Percentiles rank a stretch among this genome's conserved stretches.
These are phyloP conservation scores for Spodoptera littoralis DNA, from an alignment of 2,888 invertebrate species.

Conservation along the genomic window DNA sequence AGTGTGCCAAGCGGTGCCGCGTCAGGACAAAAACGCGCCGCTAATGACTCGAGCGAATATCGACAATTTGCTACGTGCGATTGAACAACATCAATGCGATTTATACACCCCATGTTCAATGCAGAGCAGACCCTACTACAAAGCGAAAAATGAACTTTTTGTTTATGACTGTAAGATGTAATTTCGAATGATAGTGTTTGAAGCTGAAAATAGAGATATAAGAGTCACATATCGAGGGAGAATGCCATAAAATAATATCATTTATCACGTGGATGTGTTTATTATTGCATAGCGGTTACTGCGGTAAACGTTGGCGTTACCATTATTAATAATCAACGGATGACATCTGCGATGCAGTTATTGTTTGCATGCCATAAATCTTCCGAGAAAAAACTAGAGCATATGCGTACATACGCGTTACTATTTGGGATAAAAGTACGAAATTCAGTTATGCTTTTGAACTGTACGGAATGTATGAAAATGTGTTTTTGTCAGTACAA, in stretches of 20 bases:
- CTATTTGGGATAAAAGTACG: constrained; percentile 35
- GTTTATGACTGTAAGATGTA: constrained; percentile 13
- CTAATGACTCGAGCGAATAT: constrained; percentile 82
- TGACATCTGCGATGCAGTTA: constrained; percentile 82
- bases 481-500: neutral
- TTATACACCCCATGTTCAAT: constrained; percentile 75
- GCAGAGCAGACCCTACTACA: constrained; percentile 61
- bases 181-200: constrained; percentile 58
- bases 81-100: constrained; percentile 85
- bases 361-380: constrained; percentile 70
- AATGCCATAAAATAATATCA: constrained; percentile 85
- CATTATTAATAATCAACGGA: constrained; percentile 80
- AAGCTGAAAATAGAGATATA: constrained; percentile 78
- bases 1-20: constrained; percentile 60
- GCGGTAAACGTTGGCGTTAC: constrained; percentile 85
- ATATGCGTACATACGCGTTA: constrained; percentile 62
- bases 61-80: constrained; percentile 87
- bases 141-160: constrained; percentile 46
- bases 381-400: constrained; percentile 59
- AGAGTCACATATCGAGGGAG: constrained; percentile 81
- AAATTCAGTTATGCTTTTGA: constrained; percentile 26
- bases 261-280: constrained; percentile 86
- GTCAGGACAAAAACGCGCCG: constrained; percentile 73
- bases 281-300: constrained; percentile 83
- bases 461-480: neutral